Evolutionary conservation across 2,888 invertebrate genomes (phyloP), one percentile per base, ranked within the genome.

Genomic region (Phyto melanocephala): DNA sequence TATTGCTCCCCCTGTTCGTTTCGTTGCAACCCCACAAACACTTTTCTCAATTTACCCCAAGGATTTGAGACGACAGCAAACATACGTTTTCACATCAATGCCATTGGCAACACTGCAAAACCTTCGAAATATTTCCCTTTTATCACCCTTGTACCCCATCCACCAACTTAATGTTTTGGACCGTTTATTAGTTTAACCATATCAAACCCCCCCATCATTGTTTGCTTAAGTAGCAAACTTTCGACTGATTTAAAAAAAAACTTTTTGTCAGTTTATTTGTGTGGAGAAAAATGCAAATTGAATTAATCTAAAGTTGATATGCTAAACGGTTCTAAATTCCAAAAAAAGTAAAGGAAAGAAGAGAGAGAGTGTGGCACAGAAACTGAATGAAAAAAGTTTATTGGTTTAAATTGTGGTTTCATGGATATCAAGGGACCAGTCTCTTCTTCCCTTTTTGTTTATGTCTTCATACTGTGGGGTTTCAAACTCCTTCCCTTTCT

Each of bases 241-340:
- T 68, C 22, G 47, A 28, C 33, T 68, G 60, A 54, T 28, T 24
- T 35, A 6, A 28, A 28, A 37, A 54, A 67, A 17, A 6, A 15
- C 15, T 24, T 17, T 52, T 42, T 54, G 28, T 40, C 33, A 17
- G 17, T 28, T 63, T 17, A 33, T 37, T 56, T n/a, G 42, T 11
- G 37, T 56, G 45, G 47, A 50, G 90, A 91, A 91, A 91, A 90
- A 90, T 90, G 90, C 90, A 91, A 91, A 91, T 91, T 91, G 90
- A 91, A 91, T 91, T 89, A 90, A 89, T 88, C 89, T 86, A 88
- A 88, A 88, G 89, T 88, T 89, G 87, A 88, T 89, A 88, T 86
- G 87, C 88, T 88, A 88, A 90, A 89, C 88, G 87, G 86, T 88
- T 88, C 83, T 83, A 85, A 82, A 72, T 45, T 56, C 60, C 33